phyloP scores from a whole-genome alignment of 2,888 invertebrate genomes.

The Meandrusa payeni region DNA sequence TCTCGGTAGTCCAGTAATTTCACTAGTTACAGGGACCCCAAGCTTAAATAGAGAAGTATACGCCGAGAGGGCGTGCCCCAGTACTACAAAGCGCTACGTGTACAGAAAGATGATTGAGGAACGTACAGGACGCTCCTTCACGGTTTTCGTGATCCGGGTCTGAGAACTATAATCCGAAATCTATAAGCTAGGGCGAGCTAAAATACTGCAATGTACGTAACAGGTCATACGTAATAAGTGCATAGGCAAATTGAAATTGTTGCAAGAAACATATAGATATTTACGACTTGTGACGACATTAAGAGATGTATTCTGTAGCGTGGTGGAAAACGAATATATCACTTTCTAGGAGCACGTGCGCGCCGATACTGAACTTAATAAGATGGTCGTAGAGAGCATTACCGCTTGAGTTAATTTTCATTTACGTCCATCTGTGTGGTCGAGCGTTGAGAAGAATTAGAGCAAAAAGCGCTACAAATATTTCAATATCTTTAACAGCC shows the following conservation, averaged over 20 bases:
- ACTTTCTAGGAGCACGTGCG: constrained; percentile 1
- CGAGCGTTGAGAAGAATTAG: constrained; percentile 15
- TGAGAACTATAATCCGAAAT: no score
- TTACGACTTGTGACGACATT: neutral
- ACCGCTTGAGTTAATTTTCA: constrained; percentile 1
- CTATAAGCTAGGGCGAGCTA: no score
- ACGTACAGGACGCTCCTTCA: no score
- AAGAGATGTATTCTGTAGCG: constrained; percentile 1
- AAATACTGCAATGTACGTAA: no score
- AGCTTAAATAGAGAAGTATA: no score
- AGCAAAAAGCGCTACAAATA: constrained; percentile 22
- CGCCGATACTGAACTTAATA: neutral
- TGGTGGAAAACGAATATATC: constrained; percentile 6
- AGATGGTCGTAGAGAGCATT: neutral
- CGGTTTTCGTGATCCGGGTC: no score
- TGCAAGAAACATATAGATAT: neutral
- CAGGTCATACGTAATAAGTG: neutral
- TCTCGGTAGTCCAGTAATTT: no score
- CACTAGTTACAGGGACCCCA: no score
- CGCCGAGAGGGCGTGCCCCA: no score
- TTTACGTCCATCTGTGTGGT: constrained; percentile 8
- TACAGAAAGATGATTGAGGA: no score
- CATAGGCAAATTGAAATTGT: constrained; percentile 2
- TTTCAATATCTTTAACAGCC: constrained; percentile 24
- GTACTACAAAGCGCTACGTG: no score